These are phyloP conservation scores for Seira musarum DNA, from an alignment of 2,888 invertebrate genomes.

Conservation along the genomic window DNA sequence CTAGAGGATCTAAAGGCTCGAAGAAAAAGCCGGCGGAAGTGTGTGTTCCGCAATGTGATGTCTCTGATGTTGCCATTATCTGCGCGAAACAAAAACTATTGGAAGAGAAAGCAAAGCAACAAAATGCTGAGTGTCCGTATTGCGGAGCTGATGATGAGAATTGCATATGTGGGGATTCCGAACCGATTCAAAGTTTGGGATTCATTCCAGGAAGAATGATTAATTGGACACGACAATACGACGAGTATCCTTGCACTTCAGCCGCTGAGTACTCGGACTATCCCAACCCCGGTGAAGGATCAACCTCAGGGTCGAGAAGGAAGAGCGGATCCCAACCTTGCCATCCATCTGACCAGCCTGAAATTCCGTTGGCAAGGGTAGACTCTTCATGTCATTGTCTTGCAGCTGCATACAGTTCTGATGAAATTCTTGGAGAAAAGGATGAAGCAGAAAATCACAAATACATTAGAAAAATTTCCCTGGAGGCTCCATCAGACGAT, in stretches of 20 bases:
- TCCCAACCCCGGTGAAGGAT: background rate
- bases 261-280: constrained; percentile 23
- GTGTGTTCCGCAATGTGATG: constrained; percentile 23
- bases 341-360: background rate
- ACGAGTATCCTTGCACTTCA: constrained; percentile 11
- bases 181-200: constrained; percentile 11
- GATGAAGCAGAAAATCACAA: background rate
- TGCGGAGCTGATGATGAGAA: background rate
- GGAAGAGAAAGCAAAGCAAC: background rate
- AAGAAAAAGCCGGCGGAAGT: constrained; percentile 4
- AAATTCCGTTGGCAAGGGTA: constrained; percentile 18
- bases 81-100: constrained; percentile 19
- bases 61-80: background rate
- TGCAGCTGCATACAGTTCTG: constrained; percentile 15
- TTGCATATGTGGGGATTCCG: background rate
- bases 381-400: constrained; percentile 45
- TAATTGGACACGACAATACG: constrained; percentile 46
- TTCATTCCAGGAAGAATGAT: constrained; percentile 48
- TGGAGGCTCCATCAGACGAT: background rate
- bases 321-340: too few relatives aligned
- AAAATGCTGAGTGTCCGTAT: background rate
- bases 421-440: constrained; percentile 22
- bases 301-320: too few relatives aligned
- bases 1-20: background rate
- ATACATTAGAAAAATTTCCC: background rate